Conservation (phyloP, 1,140 invertebrate genomes). For the Drosophila erecta region DNA sequence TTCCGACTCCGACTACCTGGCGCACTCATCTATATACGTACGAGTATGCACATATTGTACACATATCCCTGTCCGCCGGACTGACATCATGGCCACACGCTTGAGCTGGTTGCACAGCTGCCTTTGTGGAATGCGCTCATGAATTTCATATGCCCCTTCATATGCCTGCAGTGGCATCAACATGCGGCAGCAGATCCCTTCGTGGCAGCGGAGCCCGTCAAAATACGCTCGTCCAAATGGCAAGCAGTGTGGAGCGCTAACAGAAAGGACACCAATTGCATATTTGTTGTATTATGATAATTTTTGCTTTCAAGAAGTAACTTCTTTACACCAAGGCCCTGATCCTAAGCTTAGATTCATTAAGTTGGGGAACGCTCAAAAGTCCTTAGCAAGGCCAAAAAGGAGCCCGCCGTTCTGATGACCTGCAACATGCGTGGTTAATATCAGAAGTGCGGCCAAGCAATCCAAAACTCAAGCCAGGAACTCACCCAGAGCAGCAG, state of each 20-base stretch:
- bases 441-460: not conserved
- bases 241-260: not conserved
- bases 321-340: too few species aligned
- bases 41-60: not conserved
- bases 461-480: not conserved
- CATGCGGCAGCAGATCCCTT: not conserved
- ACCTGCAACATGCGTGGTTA: conserved; percentile 21
- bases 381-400: conserved; percentile 49
- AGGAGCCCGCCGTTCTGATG: conserved; percentile 40
- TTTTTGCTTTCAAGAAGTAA: too few species aligned
- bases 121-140: conserved; percentile 63
- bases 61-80: not conserved
- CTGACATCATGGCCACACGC: conserved; percentile 1
- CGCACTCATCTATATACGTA: conserved; percentile 1
- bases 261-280: too few species aligned
- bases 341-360: not conserved
- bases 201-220: not conserved
- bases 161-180: conserved; percentile 17
- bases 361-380: conserved; percentile 19
- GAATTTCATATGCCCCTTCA: conserved; percentile 67
- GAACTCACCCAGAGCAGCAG: conserved; percentile 56
- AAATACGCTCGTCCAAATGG: conserved; percentile 4
- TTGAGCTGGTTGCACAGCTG: conserved; percentile 17
- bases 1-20: conserved; percentile 38
- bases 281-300: too few species aligned